Base-by-base conservation (phyloP, 2,888 invertebrate genomes). In the Pyrgus malvae region DNA sequence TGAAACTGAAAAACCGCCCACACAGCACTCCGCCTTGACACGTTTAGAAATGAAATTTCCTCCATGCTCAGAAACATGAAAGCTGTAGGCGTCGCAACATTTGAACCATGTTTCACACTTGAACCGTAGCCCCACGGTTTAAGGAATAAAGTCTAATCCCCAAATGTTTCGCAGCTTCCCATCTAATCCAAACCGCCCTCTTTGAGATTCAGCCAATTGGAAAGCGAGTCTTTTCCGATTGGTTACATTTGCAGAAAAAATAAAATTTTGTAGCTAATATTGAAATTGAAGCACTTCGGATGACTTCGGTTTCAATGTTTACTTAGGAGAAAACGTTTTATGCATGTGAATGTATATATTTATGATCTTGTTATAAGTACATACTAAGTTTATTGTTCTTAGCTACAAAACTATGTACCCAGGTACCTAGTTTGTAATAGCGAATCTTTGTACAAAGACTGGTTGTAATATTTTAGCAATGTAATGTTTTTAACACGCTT, bases 231-330 rank as follows among this genome's bases (percentile, higher is more conserved):
- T 61, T 60, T 62, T 70, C 68, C 72, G 77, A 88, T 90, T 90
- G 89, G 89, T 80, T 86, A 86, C 83, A 83, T 58, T 68, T 70
- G 69, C 67, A 70, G 78, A 80, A 80, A 78, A 75, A 75, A 68
- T 42, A 42, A 69, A 70, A 40, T 19, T 41, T 44, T 54, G 76
- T 79, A 78, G 68, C 70, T 76, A 70, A 48, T 50, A 55, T 42
- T 78, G 61, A 64, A 65, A 55, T 42, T 78, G 61, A 64, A 65
- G 66, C 65, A 81, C 72, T 73, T 76, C 69, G 76, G 78, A 65
- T 65, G 64, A 81, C 72, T 73, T 76, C 69, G 76, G 78, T 83
- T 82, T 81, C 83, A 78, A 58, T 55, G 29, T 57, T 59, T 57
- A 42, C 25, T 8, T 38, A 50, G 31, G 49, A 49, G 45, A 57